Evolutionary conservation across 2,113 vertebrate species (phyloP).

Genomic region (Labeo catla): DNA sequence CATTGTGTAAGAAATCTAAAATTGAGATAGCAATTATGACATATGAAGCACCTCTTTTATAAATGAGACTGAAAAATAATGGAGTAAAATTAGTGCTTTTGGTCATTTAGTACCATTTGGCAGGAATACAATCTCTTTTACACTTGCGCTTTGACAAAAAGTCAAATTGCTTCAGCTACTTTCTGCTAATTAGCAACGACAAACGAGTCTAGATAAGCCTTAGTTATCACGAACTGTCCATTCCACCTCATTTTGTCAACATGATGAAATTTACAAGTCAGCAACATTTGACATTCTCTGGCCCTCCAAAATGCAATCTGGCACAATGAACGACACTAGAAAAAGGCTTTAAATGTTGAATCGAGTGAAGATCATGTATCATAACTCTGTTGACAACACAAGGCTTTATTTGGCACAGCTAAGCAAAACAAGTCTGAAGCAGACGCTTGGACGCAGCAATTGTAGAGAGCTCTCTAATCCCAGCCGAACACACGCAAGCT

Average conservation of each 20-base stretch:
- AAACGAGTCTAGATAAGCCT: neutral
- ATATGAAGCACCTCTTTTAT: neutral
- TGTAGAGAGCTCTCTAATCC: conserved; percentile 2
- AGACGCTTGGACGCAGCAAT: neutral
- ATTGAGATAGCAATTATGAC: neutral
- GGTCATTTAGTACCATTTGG: neutral
- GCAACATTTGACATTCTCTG: conserved; percentile 30
- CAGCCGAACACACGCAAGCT: conserved; percentile 27
- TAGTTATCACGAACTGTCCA: neutral
- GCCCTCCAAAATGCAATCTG: conserved; percentile 19
- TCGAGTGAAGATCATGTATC: conserved; percentile 24
- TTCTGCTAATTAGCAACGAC: conserved; percentile 41
- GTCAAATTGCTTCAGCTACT: neutral
- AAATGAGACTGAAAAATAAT: neutral
- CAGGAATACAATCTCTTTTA: neutral
- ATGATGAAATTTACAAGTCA: conserved; percentile 40
- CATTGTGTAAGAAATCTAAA: neutral
- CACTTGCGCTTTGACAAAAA: neutral
- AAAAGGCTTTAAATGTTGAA: conserved; percentile 39
- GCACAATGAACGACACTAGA: neutral
- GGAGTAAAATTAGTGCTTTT: neutral
- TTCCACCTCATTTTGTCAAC: conserved; percentile 19
- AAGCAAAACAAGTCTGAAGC: conserved; percentile 6
- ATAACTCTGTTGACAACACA: conserved; percentile 33
- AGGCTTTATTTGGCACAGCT: conserved; percentile 24